phyloP scores from a whole-genome alignment of 1,140 invertebrate species.

The Neuroterus valhalla region DNA sequence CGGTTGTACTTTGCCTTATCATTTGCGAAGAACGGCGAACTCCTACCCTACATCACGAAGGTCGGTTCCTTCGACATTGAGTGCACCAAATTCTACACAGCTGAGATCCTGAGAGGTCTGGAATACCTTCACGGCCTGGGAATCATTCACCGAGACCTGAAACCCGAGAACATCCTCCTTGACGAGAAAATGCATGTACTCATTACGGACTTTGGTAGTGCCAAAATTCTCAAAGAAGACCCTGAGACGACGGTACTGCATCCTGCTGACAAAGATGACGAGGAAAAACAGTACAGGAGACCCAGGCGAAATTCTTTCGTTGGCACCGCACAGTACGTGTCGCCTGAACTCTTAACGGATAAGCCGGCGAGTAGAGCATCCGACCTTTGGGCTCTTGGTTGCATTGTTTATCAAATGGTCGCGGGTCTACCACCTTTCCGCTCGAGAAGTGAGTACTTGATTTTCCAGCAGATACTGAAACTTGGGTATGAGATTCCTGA shows the following conservation, averaged over 20 bases:
- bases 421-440: constrained; percentile 94
- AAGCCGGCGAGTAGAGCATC: constrained; percentile 86
- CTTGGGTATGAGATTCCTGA: constrained; percentile 95
- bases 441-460: constrained; percentile 95
- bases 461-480: constrained; percentile 96
- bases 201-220: constrained; percentile 98
- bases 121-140: constrained; percentile 93
- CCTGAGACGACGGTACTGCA: constrained; percentile 44
- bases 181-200: constrained; percentile 97
- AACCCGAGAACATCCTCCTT: constrained; percentile 92
- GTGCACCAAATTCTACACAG: constrained; percentile 94
- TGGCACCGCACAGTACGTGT: constrained; percentile 99
- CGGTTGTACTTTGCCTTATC: constrained; percentile 97
- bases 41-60: constrained; percentile 93
- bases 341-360: constrained; percentile 94
- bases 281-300: constrained; percentile 60
- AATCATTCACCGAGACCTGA: constrained; percentile 95
- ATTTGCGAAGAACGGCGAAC: constrained; percentile 95
- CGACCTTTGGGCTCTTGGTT: constrained; percentile 98
- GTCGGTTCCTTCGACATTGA: constrained; percentile 92
- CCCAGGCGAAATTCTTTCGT: constrained; percentile 92
- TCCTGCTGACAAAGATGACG: constrained; percentile 53
- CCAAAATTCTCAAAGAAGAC: constrained; percentile 85
- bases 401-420: constrained; percentile 98
- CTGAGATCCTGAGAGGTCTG: constrained; percentile 93